Evolutionary conservation across 2,797 vertebrate genomes (phyloP), one percentile per base, ranked within the genome.

Genomic region (Tachyglossus aculeatus): DNA sequence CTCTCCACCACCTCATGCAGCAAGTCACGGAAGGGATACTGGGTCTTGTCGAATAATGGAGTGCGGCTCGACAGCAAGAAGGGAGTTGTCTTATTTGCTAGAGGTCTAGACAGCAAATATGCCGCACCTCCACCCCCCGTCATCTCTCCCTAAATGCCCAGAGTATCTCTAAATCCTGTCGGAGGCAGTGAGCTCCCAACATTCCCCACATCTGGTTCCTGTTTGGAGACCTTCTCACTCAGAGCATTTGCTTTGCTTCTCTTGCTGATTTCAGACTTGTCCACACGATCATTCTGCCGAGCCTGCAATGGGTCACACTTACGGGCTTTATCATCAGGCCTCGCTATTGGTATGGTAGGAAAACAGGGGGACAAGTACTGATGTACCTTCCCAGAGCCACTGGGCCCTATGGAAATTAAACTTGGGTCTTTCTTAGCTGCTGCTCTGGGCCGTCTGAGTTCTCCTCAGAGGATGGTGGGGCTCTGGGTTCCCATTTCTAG

Each of bases 1-100:
- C 95, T 95, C 85, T 94, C 91, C 33, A 88, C 90, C 9, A 95
- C 94, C 51, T 96, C 94, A 1, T 95, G 93, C 63, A 95, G 84
- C 74, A 95, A 92, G 78, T 93, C 91, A 72, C 91, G 87, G 71
- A 89, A 91, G 55, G 78, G 88, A 27, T 88, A 88, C 38, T 92
- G 72, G 15, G 89, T 91, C 10, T 86, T 86, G 1, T 78, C 64
- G 33, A 90, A 84, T 41, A 90, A 78, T 0, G 25, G 44, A 47
- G 78, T 86, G 2, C 89, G 74, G 5, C 92, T 92, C 12, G 81
- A 84, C 0, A 89, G 90, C 2, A 92, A 92, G 3, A 67, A 33
- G 2, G 76, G 54, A 71, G 41, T 83, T 22, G 77, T 65, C 9
- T 21, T n/a, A 4, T 32, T 48, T 2, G 40, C 56, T 15, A n/a